phyloP scores from a whole-genome alignment of 2,113 vertebrate genomes.

The Siniperca chuatsi region DNA sequence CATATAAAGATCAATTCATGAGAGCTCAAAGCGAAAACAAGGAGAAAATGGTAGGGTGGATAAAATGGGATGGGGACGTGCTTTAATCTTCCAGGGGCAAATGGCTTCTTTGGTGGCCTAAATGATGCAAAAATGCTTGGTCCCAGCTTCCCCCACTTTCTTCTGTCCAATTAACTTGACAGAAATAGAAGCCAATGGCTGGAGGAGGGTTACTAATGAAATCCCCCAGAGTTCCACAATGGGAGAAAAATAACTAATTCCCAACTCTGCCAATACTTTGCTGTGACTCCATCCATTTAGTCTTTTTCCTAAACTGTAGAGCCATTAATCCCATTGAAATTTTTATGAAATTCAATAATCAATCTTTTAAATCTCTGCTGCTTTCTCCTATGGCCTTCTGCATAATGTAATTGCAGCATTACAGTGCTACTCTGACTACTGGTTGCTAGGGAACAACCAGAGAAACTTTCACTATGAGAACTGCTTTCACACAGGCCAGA shows the following conservation, averaged over 20 bases:
- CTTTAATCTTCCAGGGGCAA: conserved; percentile 67
- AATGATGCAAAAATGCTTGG: conserved; percentile 55
- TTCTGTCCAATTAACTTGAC: conserved; percentile 73
- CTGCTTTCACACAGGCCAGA: conserved; percentile 57
- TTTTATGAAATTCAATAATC: conserved; percentile 70
- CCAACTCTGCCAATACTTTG: conserved; percentile 20
- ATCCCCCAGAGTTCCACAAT: conserved; percentile 55
- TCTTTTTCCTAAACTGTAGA: conserved; percentile 2
- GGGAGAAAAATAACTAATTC: conserved; percentile 58
- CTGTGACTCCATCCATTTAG: conserved; percentile 25
- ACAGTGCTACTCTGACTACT: conserved; percentile 38
- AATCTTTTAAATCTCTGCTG: conserved; percentile 59
- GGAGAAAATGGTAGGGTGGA: conserved; percentile 28
- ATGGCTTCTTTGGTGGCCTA: conserved; percentile 62
- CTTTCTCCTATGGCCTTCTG: conserved; percentile 46
- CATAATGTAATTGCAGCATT: conserved; percentile 59
- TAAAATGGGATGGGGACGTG: conserved; percentile 54
- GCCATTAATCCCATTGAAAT: conserved; percentile 61
- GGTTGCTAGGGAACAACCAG: conserved; percentile 81
- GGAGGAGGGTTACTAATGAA: conserved; percentile 64
- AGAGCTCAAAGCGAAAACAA: conserved; percentile 60
- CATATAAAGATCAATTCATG: conserved; percentile 72
- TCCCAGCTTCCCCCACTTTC: conserved; percentile 31
- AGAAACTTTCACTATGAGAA: conserved; percentile 55
- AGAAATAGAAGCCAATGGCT: conserved; percentile 64